Percentiles rank a stretch among this genome's conserved stretches.
Evolutionary conservation across 2,113 vertebrate genomes (phyloP).

Genomic region (Bos javanicus): DNA sequence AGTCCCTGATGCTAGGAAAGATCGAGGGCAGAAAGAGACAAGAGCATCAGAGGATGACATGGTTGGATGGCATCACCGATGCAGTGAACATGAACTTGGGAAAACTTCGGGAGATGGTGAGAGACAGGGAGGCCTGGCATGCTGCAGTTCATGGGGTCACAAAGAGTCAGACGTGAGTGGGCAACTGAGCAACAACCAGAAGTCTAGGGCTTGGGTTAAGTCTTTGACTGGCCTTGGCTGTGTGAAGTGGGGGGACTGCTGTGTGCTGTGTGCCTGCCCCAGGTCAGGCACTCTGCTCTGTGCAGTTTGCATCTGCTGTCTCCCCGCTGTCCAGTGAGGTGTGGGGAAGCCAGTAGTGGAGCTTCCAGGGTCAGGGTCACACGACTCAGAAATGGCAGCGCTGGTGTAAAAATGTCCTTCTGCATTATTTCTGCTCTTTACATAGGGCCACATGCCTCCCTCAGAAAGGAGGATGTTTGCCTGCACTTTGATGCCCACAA

Average conservation of each 20-base stretch:
- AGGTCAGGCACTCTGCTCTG: neutral
- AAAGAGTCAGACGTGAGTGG: neutral
- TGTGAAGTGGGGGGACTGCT: rapidly evolving
- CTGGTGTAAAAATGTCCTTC: neutral
- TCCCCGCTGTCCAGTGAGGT: neutral
- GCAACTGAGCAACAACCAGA: neutral
- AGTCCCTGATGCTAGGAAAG: neutral
- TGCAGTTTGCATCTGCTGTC: rapidly evolving
- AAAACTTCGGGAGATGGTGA: neutral
- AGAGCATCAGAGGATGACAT: neutral
- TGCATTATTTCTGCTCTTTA: neutral
- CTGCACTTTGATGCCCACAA: neutral
- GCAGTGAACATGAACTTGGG: neutral
- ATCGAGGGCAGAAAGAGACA: neutral
- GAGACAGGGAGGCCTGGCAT: neutral
- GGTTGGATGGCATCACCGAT: neutral
- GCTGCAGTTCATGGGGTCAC: neutral
- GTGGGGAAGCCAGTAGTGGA: neutral
- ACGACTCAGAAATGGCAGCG: neutral
- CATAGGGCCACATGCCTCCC: neutral
- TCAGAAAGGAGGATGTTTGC: neutral
- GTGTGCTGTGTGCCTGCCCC: rapidly evolving
- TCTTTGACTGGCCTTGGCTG: neutral
- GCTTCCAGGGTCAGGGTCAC: neutral
- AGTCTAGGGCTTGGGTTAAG: neutral